These are phyloP conservation scores for Nymphalis io DNA, from an alignment of 1,140 invertebrate genomes.

Conservation along the genomic window DNA sequence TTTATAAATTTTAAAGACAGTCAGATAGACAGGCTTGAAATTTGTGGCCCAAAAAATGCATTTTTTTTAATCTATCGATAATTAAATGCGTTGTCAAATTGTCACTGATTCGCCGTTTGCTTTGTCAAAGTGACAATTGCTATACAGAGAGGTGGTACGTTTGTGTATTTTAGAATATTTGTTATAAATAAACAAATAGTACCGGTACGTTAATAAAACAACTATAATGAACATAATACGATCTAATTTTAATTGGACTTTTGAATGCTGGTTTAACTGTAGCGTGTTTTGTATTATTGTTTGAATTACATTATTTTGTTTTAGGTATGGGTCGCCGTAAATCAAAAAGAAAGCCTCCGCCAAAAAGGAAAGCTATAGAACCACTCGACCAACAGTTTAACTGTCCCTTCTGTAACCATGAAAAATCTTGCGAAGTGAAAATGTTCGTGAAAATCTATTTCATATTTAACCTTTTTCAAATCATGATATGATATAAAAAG, in stretches of 20 bases:
- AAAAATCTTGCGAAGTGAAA: conserved; percentile 99
- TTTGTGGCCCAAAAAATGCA: too few relatives aligned
- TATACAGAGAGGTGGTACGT: neutral
- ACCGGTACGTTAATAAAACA: conserved; percentile 13
- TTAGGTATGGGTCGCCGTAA: conserved; percentile 93
- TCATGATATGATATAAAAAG: neutral
- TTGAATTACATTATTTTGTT: conserved; percentile 35
- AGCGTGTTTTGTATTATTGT: too few relatives aligned
- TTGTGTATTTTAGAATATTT: conserved; percentile 15
- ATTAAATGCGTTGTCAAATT: neutral
- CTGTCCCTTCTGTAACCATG: conserved; percentile 99
- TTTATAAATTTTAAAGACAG: too few relatives aligned
- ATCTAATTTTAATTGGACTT: too few relatives aligned
- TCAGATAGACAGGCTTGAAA: too few relatives aligned
- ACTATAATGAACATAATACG: too few relatives aligned
- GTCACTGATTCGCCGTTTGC: neutral
- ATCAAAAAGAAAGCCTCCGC: conserved; percentile 97
- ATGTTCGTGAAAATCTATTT: conserved; percentile 86
- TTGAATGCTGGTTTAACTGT: too few relatives aligned
- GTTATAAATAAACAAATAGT: conserved; percentile 25
- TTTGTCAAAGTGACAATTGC: conserved; percentile 16
- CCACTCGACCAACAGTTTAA: conserved; percentile 98
- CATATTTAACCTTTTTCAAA: neutral
- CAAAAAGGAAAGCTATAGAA: conserved; percentile 96
- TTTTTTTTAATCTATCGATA: too few relatives aligned